Evolutionary conservation across 2,797 vertebrate genomes (phyloP), one percentile per base, ranked within the genome.

Genomic region (Spinus olivaceus): DNA sequence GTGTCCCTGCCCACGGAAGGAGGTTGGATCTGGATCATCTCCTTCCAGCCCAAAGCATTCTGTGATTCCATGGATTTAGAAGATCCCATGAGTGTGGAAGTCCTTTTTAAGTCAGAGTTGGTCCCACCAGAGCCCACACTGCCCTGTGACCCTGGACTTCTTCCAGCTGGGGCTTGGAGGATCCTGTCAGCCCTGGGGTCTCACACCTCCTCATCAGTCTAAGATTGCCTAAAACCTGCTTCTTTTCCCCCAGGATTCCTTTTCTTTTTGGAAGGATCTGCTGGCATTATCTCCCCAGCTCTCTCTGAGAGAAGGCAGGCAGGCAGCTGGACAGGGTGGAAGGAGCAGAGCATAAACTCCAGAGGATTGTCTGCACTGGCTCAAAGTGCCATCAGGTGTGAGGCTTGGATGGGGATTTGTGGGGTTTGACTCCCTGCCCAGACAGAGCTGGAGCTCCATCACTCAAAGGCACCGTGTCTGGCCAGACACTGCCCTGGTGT

Each of bases 351-450:
- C 39, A 1, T 1, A 57, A 78, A 6, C 53, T 69, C 80, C 94
- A 81, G 82, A 77, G 33, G 37, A 39, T 77, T 47, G 82, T 74
- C 95, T 90, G 94, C 49, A 12, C 81, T 92, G 92, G 61, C 91
- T 94, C 85, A 65, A 64, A 89, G 87, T 61, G 89, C 92, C 95
- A 74, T 81, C 94, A 95, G 96, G 96, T 95, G 95, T 65, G 92
- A 91, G 94, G 79, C 59, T 95, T 95, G 94, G 96, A 92, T 33
- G 39, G 72, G 42, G 85, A 41, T 90, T 74, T 96, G 94, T 92
- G 69, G 87, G 42, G 65, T 72, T 94, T 94, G 95, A 92, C 0
- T 1, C 53, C 25, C 61, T 94, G 91, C 95, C 96, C 95, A 96
- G 96, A 92, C 94, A 61, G 91, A 83, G 61, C 71, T 91, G 69